Base-by-base conservation (phyloP, 2,888 invertebrate genomes). In the Aproaerema taeniolella region DNA sequence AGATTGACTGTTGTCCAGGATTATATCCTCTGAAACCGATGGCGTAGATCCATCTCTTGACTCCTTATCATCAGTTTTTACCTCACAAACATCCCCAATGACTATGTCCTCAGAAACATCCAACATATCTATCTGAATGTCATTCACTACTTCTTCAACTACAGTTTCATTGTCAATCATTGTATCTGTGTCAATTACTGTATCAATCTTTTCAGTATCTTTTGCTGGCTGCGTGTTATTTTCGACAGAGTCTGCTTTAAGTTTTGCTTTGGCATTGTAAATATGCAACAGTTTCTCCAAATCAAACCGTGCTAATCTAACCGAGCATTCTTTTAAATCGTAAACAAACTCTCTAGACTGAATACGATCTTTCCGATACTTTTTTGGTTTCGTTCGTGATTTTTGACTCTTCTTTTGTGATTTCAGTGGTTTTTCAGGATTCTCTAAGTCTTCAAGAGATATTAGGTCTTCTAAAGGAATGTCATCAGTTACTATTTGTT, bases 51-150 rank as follows among this genome's bases (percentile, higher is more conserved):
- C 57, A 20, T 59, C 70, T 15, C 51, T 50, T 1, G 47, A 39
- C 35, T 61, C 66, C 46, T 75, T 79, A 31, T 72, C 71, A 37
- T 59, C 68, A 16, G 45, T 31, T 45, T 81, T 81, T 0, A 68
- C 52, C 39, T 82, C 81, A 55, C 66, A 72, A 39, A 50, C 68
- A 25, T 77, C 77, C 1, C 76, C 83, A 42, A 86, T 80, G 1
- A 79, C 69, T 39, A 86, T 85, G 44, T 85, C 85, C 51, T 85
- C 86, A 0, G 83, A 86, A 0, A 85, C 83, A 57, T 85, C 85
- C 40, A 86, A 60, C 83, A 85, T 83, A 42, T 85, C 85, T 52
- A 86, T 73, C 30, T 80, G 78, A 25, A 83, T 53, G 35, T 79
- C 76, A 51, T 68, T 75, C 3, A 61, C 56, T 1, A 51, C 40